A percentile compares a stretch with the other conserved stretches of the same genome.
Evolutionary conservation across 1,140 invertebrate genomes (phyloP).

Genomic region (Drosophila lacteicornis): DNA sequence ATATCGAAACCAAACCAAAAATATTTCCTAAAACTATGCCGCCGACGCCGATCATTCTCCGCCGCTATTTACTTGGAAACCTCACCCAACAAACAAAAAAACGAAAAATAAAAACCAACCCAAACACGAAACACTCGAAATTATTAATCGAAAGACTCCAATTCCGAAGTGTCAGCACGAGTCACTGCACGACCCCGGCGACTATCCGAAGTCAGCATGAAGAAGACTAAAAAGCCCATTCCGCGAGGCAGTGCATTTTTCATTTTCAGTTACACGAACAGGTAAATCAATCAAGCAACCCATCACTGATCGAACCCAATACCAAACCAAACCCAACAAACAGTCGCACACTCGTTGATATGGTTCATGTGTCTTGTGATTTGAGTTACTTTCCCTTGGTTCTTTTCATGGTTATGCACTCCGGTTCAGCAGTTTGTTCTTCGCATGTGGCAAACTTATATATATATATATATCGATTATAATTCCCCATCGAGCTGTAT

Average conservation of each 20-base stretch:
- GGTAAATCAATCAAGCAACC: conserved; percentile 89
- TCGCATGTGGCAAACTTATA: conserved; percentile 29
- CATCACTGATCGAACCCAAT: conserved; percentile 44
- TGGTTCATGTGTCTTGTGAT: conserved; percentile 50
- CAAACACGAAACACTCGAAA: conserved; percentile 50
- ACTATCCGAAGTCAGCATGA: conserved; percentile 95
- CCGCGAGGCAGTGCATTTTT: conserved; percentile 97
- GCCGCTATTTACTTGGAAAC: conserved; percentile 37
- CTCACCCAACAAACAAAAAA: conserved; percentile 22
- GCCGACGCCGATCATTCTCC: conserved; percentile 53
- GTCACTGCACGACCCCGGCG: conserved; percentile 92
- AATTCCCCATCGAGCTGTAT: conserved; percentile 44
- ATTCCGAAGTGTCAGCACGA: conserved; percentile 78
- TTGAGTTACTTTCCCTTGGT: conserved; percentile 37
- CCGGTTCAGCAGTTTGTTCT: conserved; percentile 37
- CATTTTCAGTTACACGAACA: conserved; percentile 97
- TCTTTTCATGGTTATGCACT: conserved; percentile 31
- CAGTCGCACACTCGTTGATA: conserved; percentile 30
- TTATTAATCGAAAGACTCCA: conserved; percentile 80
- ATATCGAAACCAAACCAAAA: conserved; percentile 49
- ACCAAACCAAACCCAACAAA: conserved; percentile 12
- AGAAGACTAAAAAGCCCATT: conserved; percentile 96
- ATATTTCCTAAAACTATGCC: conserved; percentile 62
- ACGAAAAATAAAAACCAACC: conserved; percentile 8
- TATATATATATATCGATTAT: conserved; percentile 20